A percentile compares a stretch with the other conserved stretches of the same genome.
These are phyloP conservation scores for Diadumene lineata DNA, from an alignment of 92 coral and sea anemone species.

Conservation along the genomic window DNA sequence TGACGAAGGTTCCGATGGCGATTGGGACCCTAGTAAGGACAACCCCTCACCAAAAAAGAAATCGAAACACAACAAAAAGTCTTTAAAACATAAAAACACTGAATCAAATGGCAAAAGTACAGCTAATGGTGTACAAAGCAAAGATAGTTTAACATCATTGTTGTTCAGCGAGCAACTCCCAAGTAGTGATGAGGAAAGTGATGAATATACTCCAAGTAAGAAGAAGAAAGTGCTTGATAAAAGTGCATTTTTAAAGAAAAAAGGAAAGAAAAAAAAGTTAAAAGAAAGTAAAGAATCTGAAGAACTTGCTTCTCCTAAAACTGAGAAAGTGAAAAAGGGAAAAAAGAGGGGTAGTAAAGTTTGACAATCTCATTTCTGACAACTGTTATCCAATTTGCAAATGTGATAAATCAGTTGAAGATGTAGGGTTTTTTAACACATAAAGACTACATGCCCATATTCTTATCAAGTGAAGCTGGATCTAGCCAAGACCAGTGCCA, in stretches of 20 bases:
- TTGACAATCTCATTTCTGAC: not conserved
- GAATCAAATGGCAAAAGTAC: slow-evolving; percentile 26
- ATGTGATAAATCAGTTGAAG: too few species aligned
- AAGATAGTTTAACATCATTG: slow-evolving; percentile 9
- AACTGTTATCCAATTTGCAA: too few species aligned
- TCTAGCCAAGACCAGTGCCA: too few species aligned
- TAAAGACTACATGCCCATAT: too few species aligned
- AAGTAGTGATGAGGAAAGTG: slow-evolving; percentile 36
- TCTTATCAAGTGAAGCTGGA: too few species aligned
- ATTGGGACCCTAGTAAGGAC: slow-evolving; percentile 88
- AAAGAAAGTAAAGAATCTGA: slow-evolving; percentile 10
- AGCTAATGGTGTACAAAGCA: slow-evolving; percentile 34
- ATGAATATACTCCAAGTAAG: slow-evolving; percentile 26
- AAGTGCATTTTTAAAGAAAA: slow-evolving; percentile 26
- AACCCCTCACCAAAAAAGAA: slow-evolving; percentile 68
- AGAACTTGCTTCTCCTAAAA: slow-evolving; percentile 11
- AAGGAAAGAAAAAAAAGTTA: slow-evolving; percentile 18
- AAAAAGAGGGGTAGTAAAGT: slow-evolving; percentile 23
- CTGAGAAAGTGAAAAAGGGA: slow-evolving; percentile 21
- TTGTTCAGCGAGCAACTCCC: slow-evolving; percentile 4
- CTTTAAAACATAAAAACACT: slow-evolving; percentile 40
- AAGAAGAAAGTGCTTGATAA: slow-evolving; percentile 29
- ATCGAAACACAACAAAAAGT: slow-evolving; percentile 33
- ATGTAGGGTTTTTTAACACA: too few species aligned
- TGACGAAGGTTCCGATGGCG: slow-evolving; percentile 71